phyloP scores from a whole-genome alignment of 37 sponge, comb jelly and placozoan genomes.

The Eunapius fragilis region DNA sequence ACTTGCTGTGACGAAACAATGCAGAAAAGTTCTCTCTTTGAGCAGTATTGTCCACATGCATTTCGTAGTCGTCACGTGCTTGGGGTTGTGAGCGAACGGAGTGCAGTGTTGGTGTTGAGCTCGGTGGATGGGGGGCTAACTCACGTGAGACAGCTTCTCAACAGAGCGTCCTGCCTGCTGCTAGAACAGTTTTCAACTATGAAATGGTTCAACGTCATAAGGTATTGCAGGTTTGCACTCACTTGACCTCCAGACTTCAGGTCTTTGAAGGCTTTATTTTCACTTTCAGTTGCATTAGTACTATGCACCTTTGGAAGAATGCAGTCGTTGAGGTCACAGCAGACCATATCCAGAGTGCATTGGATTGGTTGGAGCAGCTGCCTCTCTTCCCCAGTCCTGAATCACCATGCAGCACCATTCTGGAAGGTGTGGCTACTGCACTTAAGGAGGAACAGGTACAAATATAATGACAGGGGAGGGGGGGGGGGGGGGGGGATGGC shows the following conservation, averaged over 20 bases:
- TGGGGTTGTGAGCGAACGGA: conserved; percentile 58
- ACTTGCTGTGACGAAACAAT: too few relatives aligned
- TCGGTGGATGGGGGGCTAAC: conserved; percentile 12
- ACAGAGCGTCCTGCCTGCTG: conserved; percentile 12
- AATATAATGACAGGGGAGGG: not conserved
- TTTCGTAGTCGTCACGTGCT: conserved; percentile 48
- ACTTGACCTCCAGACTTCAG: too few relatives aligned
- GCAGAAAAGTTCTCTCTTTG: not conserved
- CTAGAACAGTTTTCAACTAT: conserved; percentile 55
- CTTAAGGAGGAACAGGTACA: conserved; percentile 14
- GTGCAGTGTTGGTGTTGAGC: conserved; percentile 52
- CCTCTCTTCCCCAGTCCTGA: conserved; percentile 18
- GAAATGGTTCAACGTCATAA: conserved; percentile 59
- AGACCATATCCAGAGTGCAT: conserved; percentile 24
- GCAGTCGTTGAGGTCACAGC: conserved; percentile 12
- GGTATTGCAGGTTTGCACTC: conserved; percentile 22
- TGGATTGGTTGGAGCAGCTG: conserved; percentile 47
- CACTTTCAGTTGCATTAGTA: conserved; percentile 25
- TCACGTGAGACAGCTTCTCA: conserved; percentile 21
- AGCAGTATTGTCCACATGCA: not conserved
- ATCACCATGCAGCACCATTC: conserved; percentile 15
- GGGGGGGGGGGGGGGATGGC: too few relatives aligned
- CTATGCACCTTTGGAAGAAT: conserved; percentile 22
- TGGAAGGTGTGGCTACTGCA: conserved; percentile 41
- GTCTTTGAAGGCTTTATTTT: not conserved